phyloP scores from a whole-genome alignment of 2,113 vertebrate species.

The Colossoma macropomum region DNA sequence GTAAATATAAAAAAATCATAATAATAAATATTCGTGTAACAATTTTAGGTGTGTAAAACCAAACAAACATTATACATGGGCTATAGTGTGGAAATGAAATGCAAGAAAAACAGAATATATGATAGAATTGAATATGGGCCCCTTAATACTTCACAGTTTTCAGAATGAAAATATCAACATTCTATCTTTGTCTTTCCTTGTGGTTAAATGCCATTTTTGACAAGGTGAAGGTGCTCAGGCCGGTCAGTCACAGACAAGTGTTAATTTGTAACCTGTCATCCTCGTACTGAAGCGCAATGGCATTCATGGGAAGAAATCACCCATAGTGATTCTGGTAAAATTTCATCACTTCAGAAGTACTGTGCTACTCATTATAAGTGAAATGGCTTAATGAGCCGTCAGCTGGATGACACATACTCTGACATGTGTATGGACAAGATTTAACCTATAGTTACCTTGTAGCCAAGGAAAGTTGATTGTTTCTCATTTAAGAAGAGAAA shows the following conservation, averaged over 20 bases:
- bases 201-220: not conserved
- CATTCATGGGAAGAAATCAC: no score
- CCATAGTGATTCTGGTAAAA: no score
- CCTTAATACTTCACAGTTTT: no score
- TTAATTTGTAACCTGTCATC: not conserved
- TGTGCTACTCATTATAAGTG: not conserved
- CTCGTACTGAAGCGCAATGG: not conserved
- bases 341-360: not conserved
- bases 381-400: not conserved
- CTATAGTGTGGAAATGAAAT: no score
- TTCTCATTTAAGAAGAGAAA: not conserved
- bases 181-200: not conserved
- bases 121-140: no score
- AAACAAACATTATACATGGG: no score
- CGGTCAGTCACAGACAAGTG: not conserved
- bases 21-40: no score
- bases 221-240: not conserved
- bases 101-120: no score
- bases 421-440: not conserved
- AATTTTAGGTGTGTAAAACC: no score
- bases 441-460: not conserved
- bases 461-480: not conserved
- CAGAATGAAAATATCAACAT: constrained; percentile 8
- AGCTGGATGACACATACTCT: not conserved
- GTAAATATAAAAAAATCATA: no score